A percentile compares a stretch with the other conserved stretches of the same genome.
Evolutionary conservation across 2,113 vertebrate genomes (phyloP).

Genomic region (Mus spicilegus): DNA sequence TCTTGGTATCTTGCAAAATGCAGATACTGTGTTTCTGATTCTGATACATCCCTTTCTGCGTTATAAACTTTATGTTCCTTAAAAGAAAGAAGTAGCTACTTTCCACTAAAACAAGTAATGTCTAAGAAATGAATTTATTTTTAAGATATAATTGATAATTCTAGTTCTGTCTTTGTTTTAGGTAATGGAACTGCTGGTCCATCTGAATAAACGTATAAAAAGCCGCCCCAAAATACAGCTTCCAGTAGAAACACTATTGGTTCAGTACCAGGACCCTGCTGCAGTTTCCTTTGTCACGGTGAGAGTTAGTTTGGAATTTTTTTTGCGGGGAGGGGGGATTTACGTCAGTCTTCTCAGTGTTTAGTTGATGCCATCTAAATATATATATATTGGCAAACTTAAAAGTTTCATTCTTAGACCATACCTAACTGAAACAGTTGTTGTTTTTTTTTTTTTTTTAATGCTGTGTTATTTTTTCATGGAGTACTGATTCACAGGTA

Average conservation of each 20-base stretch:
- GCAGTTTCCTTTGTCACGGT: constrained; percentile 99
- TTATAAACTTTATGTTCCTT: constrained; percentile 4
- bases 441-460: neutral
- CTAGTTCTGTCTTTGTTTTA: constrained; percentile 77
- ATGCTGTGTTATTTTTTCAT: constrained; percentile 2
- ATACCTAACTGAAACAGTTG: constrained; percentile 33
- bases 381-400: constrained; percentile 43
- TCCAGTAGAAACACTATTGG: constrained; percentile 96
- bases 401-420: constrained; percentile 46
- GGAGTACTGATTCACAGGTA: neutral
- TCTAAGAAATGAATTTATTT: constrained; percentile 55
- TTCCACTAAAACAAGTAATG: constrained; percentile 23
- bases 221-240: constrained; percentile 98
- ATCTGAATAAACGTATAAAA: constrained; percentile 98
- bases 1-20: neutral
- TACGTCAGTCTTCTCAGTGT: constrained; percentile 23
- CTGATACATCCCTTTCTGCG: neutral
- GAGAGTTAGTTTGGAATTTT: constrained; percentile 74
- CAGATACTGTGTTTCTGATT: neutral
- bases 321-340: neutral
- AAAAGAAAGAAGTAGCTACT: constrained; percentile 39
- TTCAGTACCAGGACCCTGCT: constrained; percentile 98
- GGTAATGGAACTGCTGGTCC: constrained; percentile 99
- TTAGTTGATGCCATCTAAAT: constrained; percentile 8
- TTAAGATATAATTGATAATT: constrained; percentile 37